Percentiles rank a stretch among this genome's conserved stretches.
phyloP scores from a whole-genome alignment of 64 coral and sea anemone genomes.

The Porites australiensis region DNA sequence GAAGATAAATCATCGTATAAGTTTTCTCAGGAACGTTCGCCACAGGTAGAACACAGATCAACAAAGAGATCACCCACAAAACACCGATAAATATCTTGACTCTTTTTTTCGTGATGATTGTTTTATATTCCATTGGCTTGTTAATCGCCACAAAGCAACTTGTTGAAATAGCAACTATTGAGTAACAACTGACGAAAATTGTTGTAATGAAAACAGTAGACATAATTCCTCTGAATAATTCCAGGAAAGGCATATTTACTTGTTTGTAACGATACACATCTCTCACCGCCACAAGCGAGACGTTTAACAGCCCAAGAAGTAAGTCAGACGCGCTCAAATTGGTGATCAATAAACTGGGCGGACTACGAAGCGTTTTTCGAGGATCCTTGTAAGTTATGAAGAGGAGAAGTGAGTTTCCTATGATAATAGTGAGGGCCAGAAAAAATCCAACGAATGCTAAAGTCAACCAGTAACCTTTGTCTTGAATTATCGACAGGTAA shows the following conservation, averaged over 20 bases:
- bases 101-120: slow-evolving; percentile 1
- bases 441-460: slow-evolving; percentile 17
- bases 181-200: neutral
- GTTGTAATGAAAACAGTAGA: neutral
- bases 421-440: neutral
- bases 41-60: neutral
- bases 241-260: neutral
- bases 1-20: slow-evolving; percentile 26
- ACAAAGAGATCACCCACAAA: slow-evolving; percentile 6
- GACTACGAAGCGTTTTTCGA: neutral
- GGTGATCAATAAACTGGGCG: neutral
- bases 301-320: slow-evolving; percentile 7
- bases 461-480: neutral
- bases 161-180: neutral
- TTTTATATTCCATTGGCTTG: slow-evolving; percentile 13
- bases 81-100: slow-evolving; percentile 18
- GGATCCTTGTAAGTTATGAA: slow-evolving; percentile 22
- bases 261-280: slow-evolving; percentile 21
- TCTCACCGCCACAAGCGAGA: slow-evolving; percentile 1
- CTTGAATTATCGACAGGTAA: slow-evolving; percentile 19
- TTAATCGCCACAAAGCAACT: slow-evolving; percentile 18
- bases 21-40: neutral
- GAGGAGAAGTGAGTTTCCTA: neutral
- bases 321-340: slow-evolving; percentile 20
- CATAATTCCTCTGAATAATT: neutral